Evolutionary conservation across 2,888 invertebrate species (phyloP), one percentile per base, ranked within the genome.

Genomic region (Asteroscopus sphinx): DNA sequence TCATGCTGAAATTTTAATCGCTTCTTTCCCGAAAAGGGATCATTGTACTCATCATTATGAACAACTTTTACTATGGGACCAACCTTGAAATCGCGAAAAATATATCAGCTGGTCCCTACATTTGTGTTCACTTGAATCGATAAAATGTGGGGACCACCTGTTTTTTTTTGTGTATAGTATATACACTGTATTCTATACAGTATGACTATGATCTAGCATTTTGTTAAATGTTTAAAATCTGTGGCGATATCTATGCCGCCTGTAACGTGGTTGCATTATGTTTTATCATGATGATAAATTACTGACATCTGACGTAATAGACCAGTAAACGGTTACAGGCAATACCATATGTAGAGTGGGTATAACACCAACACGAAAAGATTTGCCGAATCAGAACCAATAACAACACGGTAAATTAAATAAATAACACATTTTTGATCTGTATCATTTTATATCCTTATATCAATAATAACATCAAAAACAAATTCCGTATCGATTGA

Each of bases 201-300:
- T 21, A 21, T 15, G 15, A 37, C 39, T 36, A 49, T 51, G 54
- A 62, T 53, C 48, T 57, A 59, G 59, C 54, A 33, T 48, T n/a
- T 65, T 28, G 8, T 41, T 55, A 57, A 65, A 49, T 40, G 36
- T 41, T 40, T 54, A 30, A 44, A 51, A 53, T 57, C 49, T 59
- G 28, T 35, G 32, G 35, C 32, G 35, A 62, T 44, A 48, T 35
- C 32, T 41, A n/a, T 46, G 28, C 32, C 35, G 49, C 61, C 49
- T 17, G 28, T 54, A 54, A 57, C 32, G 32, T 54, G 41, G 56
- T 56, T 51, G 51, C 46, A 60, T 61, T 65, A 64, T 60, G 45
- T 37, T 45, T 54, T 55, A 56, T 52, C 37, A 45, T 30, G 35
- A 49, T 63, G 59, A 69, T 55, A 52, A 45, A 62, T 69, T 26